Evolutionary conservation across 2,888 invertebrate species (phyloP), one percentile per base, ranked within the genome.

Genomic region (Rhamnusium bicolor): DNA sequence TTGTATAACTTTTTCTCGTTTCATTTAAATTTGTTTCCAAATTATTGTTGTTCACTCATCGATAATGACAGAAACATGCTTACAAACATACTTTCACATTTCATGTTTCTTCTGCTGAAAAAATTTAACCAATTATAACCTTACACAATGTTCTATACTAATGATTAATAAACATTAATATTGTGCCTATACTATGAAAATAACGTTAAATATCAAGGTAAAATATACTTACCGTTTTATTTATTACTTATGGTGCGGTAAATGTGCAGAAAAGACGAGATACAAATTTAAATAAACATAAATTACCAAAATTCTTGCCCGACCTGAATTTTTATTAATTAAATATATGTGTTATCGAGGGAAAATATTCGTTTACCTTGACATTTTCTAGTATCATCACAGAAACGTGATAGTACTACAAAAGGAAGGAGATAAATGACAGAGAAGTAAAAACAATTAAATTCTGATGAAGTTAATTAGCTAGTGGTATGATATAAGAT

Each of bases 281-380:
- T 19, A 32, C 29, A 16, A 29, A 58, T 58, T 29, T 32, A 4
- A 58, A 58, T 32, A 18, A 19, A 40, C 19, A 46, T 49, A 19
- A 49, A 62, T 19, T 49, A 8, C 40, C 49, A 7, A 47, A 62
- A 62, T 21, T 47, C 19, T 47, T 62, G 14, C 14, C 16, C 12
- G 27, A 47, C 47, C 21, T 53, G 24, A 54, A 49, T 65, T 71
- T 14, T 5, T 51, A 47, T 56, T 46, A 29, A 47, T 51, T 54
- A 14, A 29, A 65, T 8, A 66, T 47, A 14, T 27, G 53, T 51
- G 10, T 18, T 10, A 47, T 53, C 27, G 3, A 47, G 46, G 24
- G 56, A 46, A 69, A 63, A 19, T 32, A 58, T 58, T 63, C 21
- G 66, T 53, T 58, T 53, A 54, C 73, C 73, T 73, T 73, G 73